Percentiles rank a stretch among this genome's conserved stretches.
phyloP scores from a whole-genome alignment of 1,140 invertebrate genomes.

The Panagrolaimus sp. region DNA sequence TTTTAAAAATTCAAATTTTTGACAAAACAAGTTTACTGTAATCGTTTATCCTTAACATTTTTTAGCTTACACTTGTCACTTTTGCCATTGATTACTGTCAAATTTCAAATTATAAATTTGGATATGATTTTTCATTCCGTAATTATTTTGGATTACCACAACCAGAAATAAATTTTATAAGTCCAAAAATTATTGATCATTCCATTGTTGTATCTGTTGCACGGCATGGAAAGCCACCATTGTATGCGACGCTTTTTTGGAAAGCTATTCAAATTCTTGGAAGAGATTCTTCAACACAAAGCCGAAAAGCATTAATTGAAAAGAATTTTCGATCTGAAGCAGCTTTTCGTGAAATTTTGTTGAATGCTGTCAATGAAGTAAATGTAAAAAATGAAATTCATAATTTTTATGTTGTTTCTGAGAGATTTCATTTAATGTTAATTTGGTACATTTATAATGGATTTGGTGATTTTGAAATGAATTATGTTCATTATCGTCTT shows the following conservation, averaged over 20 bases:
- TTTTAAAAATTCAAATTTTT: neutral
- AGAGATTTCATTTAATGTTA: constrained; percentile 9
- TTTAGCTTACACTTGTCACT: neutral
- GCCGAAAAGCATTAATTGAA: too few relatives aligned
- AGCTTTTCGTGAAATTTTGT: neutral
- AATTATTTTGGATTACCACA: neutral
- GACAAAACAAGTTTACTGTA: too few relatives aligned
- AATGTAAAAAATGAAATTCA: neutral
- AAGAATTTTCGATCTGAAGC: neutral
- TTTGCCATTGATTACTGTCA: neutral
- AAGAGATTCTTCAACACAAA: neutral
- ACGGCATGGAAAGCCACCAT: neutral
- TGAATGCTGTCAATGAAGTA: neutral
- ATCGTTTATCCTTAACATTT: too few relatives aligned
- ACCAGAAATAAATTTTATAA: too few relatives aligned
- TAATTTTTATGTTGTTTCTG: constrained; percentile 5
- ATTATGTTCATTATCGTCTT: neutral
- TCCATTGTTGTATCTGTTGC: neutral
- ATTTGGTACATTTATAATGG: neutral
- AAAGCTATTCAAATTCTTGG: neutral
- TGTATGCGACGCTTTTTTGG: neutral
- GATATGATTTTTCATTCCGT: neutral
- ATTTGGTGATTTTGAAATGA: neutral
- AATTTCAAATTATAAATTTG: neutral
- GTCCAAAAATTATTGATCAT: neutral